Conservation (phyloP, 2,113 vertebrate genomes). For the Chrysemys picta region DNA sequence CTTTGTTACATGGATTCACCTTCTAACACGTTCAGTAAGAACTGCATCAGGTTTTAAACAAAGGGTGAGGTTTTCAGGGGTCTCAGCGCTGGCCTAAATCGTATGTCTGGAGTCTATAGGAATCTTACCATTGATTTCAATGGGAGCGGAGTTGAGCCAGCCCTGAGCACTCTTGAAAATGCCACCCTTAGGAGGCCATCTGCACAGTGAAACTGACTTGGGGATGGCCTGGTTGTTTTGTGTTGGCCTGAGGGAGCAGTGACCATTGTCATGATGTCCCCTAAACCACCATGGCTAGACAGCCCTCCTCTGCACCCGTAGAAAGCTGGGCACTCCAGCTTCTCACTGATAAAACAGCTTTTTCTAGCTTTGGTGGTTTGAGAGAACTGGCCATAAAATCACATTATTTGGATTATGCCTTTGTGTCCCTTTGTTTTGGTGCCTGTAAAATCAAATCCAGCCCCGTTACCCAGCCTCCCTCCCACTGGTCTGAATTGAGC, state of each 20-base stretch:
- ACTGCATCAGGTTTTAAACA: not conserved
- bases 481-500: not conserved
- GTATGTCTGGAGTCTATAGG: fast-evolving
- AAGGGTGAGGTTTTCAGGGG: not conserved
- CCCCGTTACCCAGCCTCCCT: not conserved
- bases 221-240: not conserved
- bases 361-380: conserved; percentile 45
- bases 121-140: not conserved
- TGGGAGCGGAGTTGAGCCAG: not conserved
- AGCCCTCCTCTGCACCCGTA: not conserved
- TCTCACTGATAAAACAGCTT: not conserved
- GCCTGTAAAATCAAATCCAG: conserved; percentile 13
- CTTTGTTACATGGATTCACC: not conserved
- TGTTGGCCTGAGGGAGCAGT: not conserved
- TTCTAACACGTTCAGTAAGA: not conserved
- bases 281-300: not conserved
- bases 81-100: fast-evolving
- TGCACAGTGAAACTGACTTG: not conserved
- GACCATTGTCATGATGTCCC: not conserved
- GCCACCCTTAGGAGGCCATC: fast-evolving
- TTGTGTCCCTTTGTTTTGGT: fast-evolving
- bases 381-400: conserved; percentile 26
- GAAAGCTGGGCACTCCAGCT: not conserved
- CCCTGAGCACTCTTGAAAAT: not conserved
- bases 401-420: not conserved